Evolutionary conservation across 1,140 invertebrate species (phyloP).

Genomic region (Homarus americanus): DNA sequence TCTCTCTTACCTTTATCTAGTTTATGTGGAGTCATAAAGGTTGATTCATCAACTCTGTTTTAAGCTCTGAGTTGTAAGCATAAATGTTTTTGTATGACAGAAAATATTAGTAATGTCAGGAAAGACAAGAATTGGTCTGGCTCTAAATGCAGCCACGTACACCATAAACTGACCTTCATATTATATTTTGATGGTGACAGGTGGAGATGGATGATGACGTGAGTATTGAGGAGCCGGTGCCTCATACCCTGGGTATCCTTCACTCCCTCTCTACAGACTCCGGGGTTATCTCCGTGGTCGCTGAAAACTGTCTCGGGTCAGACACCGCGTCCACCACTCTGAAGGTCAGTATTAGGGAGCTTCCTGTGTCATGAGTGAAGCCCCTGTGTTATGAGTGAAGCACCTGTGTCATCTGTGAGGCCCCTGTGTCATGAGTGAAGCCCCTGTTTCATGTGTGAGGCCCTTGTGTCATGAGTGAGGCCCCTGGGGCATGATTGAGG

Average conservation of each 20-base stretch:
- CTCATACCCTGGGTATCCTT: slow-evolving; percentile 50
- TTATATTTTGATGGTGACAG: not conserved
- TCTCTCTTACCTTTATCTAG: too few species aligned
- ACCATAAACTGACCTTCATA: too few species aligned
- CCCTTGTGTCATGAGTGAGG: not conserved
- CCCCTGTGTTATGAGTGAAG: not conserved
- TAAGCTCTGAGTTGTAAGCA: too few species aligned
- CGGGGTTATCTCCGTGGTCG: slow-evolving; percentile 55
- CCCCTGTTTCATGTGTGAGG: not conserved
- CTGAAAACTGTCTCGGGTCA: slow-evolving; percentile 52
- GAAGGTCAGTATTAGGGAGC: slow-evolving; percentile 24
- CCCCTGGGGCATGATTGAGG: too few species aligned
- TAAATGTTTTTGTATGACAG: too few species aligned
- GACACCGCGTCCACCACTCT: slow-evolving; percentile 56
- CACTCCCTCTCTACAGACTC: slow-evolving; percentile 65
- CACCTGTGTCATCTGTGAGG: not conserved
- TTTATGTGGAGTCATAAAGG: too few species aligned
- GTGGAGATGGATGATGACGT: slow-evolving; percentile 45
- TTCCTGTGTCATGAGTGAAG: not conserved
- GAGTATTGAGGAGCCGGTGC: slow-evolving; percentile 5
- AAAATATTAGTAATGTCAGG: too few species aligned
- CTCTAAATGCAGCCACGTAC: too few species aligned
- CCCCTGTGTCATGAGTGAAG: not conserved
- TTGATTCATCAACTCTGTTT: too few species aligned
- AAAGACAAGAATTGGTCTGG: too few species aligned